Conservation (phyloP, 2,888 invertebrate species). For the Orthosia gothica region DNA sequence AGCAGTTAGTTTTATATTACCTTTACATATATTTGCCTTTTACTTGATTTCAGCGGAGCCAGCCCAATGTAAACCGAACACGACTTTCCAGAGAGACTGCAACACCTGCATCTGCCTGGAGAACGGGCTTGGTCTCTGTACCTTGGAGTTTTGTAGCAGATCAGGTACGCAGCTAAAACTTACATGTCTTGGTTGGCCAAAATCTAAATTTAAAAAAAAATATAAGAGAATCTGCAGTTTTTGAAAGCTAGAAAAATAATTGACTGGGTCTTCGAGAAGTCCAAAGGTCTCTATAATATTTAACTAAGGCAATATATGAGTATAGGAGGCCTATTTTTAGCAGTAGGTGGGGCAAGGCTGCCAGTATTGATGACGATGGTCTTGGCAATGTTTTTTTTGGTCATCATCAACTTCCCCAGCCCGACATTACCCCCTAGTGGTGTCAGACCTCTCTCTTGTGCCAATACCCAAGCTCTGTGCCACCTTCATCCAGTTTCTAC, state of each 20-base stretch:
- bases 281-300: too few species aligned
- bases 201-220: background rate
- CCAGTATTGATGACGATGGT: background rate
- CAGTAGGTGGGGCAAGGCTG: too few species aligned
- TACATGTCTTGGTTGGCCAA: background rate
- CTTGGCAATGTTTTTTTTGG: too few species aligned
- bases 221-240: background rate
- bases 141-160: constrained; percentile 75
- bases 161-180: constrained; percentile 39
- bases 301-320: background rate
- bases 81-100: constrained; percentile 86
- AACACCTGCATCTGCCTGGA: constrained; percentile 89
- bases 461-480: too few species aligned
- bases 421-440: too few species aligned
- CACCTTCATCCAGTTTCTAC: too few species aligned
- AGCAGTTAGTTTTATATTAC: background rate
- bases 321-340: background rate
- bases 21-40: background rate
- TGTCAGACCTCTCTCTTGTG: too few species aligned
- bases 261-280: too few species aligned
- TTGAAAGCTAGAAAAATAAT: background rate
- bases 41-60: constrained; percentile 75
- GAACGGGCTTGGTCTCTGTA: constrained; percentile 86
- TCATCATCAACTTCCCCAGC: too few species aligned
- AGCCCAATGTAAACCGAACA: constrained; percentile 85